Evolutionary conservation across 2,797 vertebrate species (phyloP).

Genomic region (Aotus griseimembra): DNA sequence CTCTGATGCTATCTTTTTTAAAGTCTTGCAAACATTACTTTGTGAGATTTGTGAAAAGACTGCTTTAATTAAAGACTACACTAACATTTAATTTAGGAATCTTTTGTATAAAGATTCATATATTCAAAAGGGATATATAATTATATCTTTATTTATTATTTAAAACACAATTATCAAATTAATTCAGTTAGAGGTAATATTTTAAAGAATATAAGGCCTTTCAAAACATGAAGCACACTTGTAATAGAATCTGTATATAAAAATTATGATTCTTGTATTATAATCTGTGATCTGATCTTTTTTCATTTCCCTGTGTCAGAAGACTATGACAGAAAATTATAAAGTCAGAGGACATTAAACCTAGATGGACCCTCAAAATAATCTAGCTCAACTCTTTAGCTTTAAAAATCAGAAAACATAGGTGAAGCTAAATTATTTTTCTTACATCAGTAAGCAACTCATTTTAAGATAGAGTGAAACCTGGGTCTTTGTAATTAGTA

Average conservation of each 20-base stretch:
- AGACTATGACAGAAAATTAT: background rate
- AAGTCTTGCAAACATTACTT: background rate
- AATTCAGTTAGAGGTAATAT: background rate
- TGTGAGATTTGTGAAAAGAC: background rate
- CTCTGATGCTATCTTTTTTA: background rate
- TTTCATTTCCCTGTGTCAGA: background rate
- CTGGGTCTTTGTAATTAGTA: background rate
- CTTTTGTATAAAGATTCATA: background rate
- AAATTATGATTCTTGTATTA: background rate
- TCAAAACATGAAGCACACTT: background rate
- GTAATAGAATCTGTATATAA: background rate
- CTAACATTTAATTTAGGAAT: conserved; percentile 9
- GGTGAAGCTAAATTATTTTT: background rate
- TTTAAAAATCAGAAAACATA: background rate
- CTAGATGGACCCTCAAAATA: background rate
- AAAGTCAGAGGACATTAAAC: background rate
- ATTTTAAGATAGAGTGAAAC: background rate
- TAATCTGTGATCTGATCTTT: background rate
- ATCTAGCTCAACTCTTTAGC: background rate
- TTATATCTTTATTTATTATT: background rate
- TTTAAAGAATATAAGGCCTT: background rate
- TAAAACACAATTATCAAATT: background rate
- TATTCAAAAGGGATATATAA: background rate
- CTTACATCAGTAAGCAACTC: background rate
- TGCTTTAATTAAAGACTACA: background rate